Evolutionary conservation across 2,113 vertebrate species (phyloP), one percentile per base, ranked within the genome.

Genomic region (Bos indicus): DNA sequence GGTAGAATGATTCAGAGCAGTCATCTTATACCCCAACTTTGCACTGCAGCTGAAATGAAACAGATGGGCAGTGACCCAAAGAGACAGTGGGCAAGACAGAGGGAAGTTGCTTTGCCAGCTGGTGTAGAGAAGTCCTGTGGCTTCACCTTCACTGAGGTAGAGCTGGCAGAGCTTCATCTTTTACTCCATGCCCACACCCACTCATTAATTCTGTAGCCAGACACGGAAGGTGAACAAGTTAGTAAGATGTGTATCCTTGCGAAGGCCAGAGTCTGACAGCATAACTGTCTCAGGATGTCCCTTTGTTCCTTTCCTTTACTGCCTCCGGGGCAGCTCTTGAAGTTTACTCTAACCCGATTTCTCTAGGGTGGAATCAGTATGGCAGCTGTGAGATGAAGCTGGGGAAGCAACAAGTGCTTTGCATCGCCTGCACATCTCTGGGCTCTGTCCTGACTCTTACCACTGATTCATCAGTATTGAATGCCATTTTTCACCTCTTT

Each of bases 41-140:
- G 36, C 51, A 21, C 64, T 67, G 40, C 91, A 67, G n/a, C 62
- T 1, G 1, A 84, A 54, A 91, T 25, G 43, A 94, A 89, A 60
- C 95, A 96, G 74, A 97, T 95, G 85, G 88, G 74, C 82, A 48
- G 67, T 95, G 94, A 94, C 94, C 96, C 86, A 83, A 23, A 46
- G 91, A 94, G 82, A 59, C 28, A 40, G 9, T 7, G n/a, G 78
- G 60, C 78, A 71, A 84, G n/a, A 46, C 46, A 89, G 43, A 60
- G 48, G 78, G 56, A 88, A 83, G 62, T 80, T 48, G 40, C 59
- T 92, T 59, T 81, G 36, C 88, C 95, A 96, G 93, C 90, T 94
- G 94, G 54, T 56, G 17, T 15, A 17, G 40, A 36, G 54, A 57
- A 54, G 52, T 40, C 64, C 77, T 14, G 57, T 86, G 77, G 23